phyloP scores from a whole-genome alignment of 64 coral and sea anemone genomes.

The Pachyseris speciosa region DNA sequence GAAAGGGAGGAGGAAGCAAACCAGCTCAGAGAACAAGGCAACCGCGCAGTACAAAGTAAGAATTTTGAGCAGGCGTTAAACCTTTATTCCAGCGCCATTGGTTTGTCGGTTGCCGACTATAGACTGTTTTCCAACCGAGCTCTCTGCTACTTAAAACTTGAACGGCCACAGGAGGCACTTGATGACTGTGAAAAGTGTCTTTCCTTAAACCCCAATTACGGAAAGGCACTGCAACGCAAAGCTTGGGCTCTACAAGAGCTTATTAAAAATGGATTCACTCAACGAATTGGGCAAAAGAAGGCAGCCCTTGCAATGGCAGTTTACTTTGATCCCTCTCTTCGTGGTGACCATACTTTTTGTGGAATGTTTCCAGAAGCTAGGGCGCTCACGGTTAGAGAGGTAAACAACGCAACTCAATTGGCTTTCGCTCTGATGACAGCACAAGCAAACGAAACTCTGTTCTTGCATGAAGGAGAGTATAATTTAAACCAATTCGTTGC shows the following conservation, averaged over 20 bases:
- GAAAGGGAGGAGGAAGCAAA: not conserved
- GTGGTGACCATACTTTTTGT: not conserved
- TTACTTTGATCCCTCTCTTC: conserved; percentile 6
- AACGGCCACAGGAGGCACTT: conserved; percentile 41
- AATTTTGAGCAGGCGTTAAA: conserved; percentile 34
- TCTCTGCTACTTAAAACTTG: conserved; percentile 70
- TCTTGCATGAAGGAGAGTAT: conserved; percentile 72
- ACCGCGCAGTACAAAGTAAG: conserved; percentile 37
- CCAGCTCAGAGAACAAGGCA: conserved; percentile 66
- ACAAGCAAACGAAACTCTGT: conserved; percentile 2
- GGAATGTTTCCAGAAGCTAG: conserved; percentile 16
- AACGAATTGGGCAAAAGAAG: not conserved
- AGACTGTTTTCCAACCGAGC: conserved; percentile 74
- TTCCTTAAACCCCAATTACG: conserved; percentile 32
- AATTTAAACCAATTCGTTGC: not conserved
- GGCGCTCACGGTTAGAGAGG: not conserved
- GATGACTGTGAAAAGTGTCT: conserved; percentile 85
- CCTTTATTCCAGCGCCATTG: conserved; percentile 61
- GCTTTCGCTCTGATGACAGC: not conserved
- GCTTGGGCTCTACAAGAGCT: conserved; percentile 74
- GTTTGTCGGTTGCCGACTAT: conserved; percentile 18
- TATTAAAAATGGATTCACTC: not conserved
- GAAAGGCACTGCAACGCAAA: conserved; percentile 70
- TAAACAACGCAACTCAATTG: conserved; percentile 33
- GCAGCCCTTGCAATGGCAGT: conserved; percentile 47